phyloP scores from a whole-genome alignment of 2,113 vertebrate species.

The Tachycineta bicolor region DNA sequence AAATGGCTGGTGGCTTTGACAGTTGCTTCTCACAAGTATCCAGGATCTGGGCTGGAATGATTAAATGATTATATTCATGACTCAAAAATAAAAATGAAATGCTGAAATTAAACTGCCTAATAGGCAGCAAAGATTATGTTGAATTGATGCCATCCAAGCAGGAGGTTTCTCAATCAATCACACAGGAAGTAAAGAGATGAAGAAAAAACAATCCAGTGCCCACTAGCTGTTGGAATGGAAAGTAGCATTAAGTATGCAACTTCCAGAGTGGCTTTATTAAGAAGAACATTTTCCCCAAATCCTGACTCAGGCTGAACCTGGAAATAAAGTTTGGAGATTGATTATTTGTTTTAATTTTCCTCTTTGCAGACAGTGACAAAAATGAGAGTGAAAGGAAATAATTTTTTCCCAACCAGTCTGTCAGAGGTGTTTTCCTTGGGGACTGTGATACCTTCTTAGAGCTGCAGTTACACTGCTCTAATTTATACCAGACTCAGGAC shows the following conservation, averaged over 20 bases:
- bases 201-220: neutral
- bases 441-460: neutral
- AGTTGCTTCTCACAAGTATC: constrained; percentile 22
- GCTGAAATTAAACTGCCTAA: constrained; percentile 12
- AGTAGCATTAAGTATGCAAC: neutral
- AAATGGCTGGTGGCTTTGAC: neutral
- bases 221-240: neutral
- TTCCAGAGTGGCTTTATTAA: neutral
- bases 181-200: neutral
- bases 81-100: constrained; percentile 39
- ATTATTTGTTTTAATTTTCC: constrained; percentile 30
- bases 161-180: constrained; percentile 28
- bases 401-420: neutral
- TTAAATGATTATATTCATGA: constrained; percentile 17
- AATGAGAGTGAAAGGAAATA: neutral
- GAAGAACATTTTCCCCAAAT: neutral
- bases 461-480: neutral
- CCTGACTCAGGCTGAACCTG: neutral
- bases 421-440: neutral
- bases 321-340: constrained; percentile 1
- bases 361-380: constrained; percentile 11
- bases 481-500: neutral
- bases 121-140: neutral
- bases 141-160: constrained; percentile 3
- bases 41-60: constrained; percentile 24